Percentiles rank a stretch among this genome's conserved stretches.
These are phyloP conservation scores for Zenarchopterus dispar DNA, from an alignment of 2,797 vertebrate genomes.

Conservation along the genomic window DNA sequence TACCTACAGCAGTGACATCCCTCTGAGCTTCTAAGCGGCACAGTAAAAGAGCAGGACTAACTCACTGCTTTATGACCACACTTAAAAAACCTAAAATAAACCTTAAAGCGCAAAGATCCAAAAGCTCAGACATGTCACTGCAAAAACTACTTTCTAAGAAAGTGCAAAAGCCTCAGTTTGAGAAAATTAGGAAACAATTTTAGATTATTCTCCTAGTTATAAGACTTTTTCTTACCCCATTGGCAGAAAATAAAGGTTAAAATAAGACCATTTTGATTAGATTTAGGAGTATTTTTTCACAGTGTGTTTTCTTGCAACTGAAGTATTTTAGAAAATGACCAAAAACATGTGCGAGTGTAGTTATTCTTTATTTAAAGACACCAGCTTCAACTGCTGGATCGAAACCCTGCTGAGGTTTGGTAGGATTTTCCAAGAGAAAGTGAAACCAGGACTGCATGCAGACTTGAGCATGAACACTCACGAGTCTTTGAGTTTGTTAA, in stretches of 20 bases:
- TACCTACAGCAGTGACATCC: neutral
- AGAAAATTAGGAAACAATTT: no score
- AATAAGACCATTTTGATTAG: neutral
- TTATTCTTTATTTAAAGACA: slow-evolving; percentile 34
- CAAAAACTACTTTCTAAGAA: no score
- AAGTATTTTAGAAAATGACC: slow-evolving; percentile 26
- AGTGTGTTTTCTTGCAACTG: slow-evolving; percentile 27
- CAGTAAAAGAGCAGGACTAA: neutral
- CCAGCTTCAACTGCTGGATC: slow-evolving; percentile 41
- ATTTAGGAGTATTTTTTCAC: neutral
- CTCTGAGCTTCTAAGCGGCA: neutral
- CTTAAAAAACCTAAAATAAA: neutral
- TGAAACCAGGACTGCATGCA: slow-evolving; percentile 62
- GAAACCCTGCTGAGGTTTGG: slow-evolving; percentile 38
- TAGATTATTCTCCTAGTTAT: no score
- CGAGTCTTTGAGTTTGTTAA: slow-evolving; percentile 63
- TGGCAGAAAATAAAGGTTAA: neutral
- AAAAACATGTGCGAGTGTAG: slow-evolving; percentile 40
- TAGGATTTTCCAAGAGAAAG: slow-evolving; percentile 62
- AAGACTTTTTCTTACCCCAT: no score
- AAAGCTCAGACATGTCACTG: no score
- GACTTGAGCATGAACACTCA: slow-evolving; percentile 34
- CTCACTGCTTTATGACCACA: neutral
- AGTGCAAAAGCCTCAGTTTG: no score
- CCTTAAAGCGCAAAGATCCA: neutral